Conservation (phyloP, 1,140 invertebrate genomes). For the Hylaeus anthracinus region DNA sequence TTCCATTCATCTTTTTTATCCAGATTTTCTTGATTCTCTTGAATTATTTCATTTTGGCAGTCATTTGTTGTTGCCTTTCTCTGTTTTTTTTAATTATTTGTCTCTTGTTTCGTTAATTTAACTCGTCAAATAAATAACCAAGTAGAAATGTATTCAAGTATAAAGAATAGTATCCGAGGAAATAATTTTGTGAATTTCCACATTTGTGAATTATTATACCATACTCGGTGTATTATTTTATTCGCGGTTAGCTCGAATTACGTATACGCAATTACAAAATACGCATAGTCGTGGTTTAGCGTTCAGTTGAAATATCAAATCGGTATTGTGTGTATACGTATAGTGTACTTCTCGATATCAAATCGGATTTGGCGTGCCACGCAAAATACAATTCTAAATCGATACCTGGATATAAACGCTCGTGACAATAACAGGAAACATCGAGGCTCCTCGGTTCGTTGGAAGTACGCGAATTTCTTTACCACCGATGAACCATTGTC, state of each 20-base stretch:
- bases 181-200: neutral
- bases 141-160: neutral
- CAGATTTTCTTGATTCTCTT: no score
- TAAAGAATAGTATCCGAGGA: neutral
- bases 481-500: neutral
- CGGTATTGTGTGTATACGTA: conserved; percentile 14
- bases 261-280: neutral
- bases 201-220: neutral
- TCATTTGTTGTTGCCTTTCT: no score
- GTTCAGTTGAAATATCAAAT: conserved; percentile 35
- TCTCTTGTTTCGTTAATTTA: no score
- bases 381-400: conserved; percentile 3
- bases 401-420: neutral
- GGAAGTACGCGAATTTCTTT: neutral
- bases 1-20: no score
- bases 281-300: neutral
- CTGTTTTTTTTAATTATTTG: no score
- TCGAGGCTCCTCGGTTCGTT: neutral
- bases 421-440: neutral
- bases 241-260: neutral
- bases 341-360: conserved; percentile 31
- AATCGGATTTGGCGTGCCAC: conserved; percentile 20
- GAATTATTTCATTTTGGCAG: no score
- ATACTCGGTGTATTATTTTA: neutral
- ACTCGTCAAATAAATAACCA: no score